Percentiles rank a stretch among this genome's conserved stretches.
phyloP scores from a whole-genome alignment of 2,888 invertebrate species.

The Autographa pulchrina region DNA sequence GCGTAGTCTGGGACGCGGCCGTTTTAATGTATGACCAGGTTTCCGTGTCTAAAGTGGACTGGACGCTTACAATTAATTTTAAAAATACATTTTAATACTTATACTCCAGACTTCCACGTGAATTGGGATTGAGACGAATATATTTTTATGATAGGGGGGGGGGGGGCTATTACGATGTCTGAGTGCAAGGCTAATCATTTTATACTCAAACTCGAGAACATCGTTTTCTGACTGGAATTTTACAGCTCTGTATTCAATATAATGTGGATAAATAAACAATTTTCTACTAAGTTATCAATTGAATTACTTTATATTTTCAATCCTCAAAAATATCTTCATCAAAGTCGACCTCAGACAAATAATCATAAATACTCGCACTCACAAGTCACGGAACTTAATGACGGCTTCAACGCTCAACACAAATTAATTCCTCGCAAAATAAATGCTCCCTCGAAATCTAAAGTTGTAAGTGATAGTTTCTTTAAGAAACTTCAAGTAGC shows the following conservation, averaged over 20 bases:
- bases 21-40: constrained; percentile 47
- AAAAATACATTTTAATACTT: constrained; percentile 41
- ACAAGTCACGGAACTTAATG: neutral
- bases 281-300: no score
- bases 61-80: constrained; percentile 46
- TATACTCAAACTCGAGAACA: neutral
- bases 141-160: constrained; percentile 45
- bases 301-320: no score
- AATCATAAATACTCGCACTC: neutral
- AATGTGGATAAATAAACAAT: no score
- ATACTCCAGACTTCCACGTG: constrained; percentile 31
- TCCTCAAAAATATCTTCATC: no score
- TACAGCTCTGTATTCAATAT: no score
- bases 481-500: constrained; percentile 8
- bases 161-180: constrained; percentile 25
- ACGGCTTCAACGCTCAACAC: neutral
- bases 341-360: neutral
- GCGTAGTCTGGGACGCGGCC: constrained; percentile 34
- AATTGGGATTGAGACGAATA: constrained; percentile 3
- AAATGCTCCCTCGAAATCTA: constrained; percentile 7
- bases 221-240: no score
- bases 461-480: constrained; percentile 7
- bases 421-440: neutral
- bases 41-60: constrained; percentile 48
- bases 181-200: neutral